A percentile compares a stretch with the other conserved stretches of the same genome.
Evolutionary conservation across 2,797 vertebrate genomes (phyloP).

Genomic region (Pangasius macronema): DNA sequence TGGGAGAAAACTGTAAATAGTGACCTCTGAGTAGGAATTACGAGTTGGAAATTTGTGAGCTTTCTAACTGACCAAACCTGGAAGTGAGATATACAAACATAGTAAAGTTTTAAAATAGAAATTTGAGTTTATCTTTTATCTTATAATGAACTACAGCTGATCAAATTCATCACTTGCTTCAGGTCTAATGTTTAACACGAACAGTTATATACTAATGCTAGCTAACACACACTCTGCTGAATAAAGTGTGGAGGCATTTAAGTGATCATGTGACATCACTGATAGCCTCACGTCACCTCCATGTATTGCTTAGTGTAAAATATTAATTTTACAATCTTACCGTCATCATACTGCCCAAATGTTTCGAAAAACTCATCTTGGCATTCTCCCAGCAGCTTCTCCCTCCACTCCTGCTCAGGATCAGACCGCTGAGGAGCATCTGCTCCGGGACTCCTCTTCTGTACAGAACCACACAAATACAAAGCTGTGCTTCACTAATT

Average conservation of each 20-base stretch:
- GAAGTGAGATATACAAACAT: not conserved
- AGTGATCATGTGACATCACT: not conserved
- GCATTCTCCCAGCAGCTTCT: constrained; percentile 81
- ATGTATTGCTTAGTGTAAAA: not conserved
- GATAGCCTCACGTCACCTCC: not conserved
- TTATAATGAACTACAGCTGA: not conserved
- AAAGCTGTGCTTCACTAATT: not conserved
- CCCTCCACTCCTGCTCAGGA: constrained; percentile 73
- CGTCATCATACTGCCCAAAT: constrained; percentile 76
- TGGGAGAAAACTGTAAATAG: not conserved
- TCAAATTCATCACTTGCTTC: not conserved
- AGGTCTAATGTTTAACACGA: not conserved
- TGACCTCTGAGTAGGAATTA: not conserved
- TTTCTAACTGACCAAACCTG: not conserved
- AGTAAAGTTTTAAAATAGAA: not conserved
- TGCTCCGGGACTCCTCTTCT: not conserved
- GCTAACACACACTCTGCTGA: not conserved
- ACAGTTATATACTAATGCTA: not conserved
- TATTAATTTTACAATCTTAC: constrained; percentile 62
- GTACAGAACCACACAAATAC: not conserved
- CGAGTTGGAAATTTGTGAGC: not conserved
- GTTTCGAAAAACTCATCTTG: constrained; percentile 80
- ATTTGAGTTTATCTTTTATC: not conserved
- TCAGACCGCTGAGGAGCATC: constrained; percentile 48
- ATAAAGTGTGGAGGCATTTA: not conserved